These are phyloP conservation scores for Pheosia tremula DNA, from an alignment of 2,888 invertebrate genomes.

Conservation along the genomic window DNA sequence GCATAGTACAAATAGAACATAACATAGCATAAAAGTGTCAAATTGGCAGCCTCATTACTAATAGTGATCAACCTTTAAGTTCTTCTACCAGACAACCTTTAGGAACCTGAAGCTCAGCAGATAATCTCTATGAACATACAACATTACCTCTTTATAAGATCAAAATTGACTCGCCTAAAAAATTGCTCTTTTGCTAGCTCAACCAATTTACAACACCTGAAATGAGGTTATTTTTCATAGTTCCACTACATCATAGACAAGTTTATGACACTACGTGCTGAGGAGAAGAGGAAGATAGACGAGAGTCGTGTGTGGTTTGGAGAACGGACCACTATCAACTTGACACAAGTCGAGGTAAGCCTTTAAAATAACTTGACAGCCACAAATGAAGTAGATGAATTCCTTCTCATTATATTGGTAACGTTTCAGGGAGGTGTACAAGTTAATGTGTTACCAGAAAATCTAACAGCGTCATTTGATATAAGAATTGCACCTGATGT, in stretches of 20 bases:
- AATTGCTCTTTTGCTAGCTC: background rate
- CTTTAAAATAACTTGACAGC: background rate
- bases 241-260: conserved; percentile 84
- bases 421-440: conserved; percentile 89
- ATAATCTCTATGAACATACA: no score
- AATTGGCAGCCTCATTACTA: no score
- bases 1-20: no score
- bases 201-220: background rate
- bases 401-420: background rate
- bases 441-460: conserved; percentile 91
- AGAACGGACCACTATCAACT: conserved; percentile 90
- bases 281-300: conserved; percentile 83
- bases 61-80: no score
- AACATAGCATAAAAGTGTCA: no score
- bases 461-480: conserved; percentile 87
- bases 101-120: no score
- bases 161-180: background rate
- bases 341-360: conserved; percentile 82
- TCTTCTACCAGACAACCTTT: no score
- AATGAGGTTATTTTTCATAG: conserved; percentile 38
- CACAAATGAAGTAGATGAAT: background rate
- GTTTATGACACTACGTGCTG: conserved; percentile 86
- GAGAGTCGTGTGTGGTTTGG: conserved; percentile 79
- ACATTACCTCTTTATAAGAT: no score
- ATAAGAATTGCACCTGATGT: conserved; percentile 86